phyloP scores from a whole-genome alignment of 2,113 vertebrate genomes.

The Phainopepla nitens region DNA sequence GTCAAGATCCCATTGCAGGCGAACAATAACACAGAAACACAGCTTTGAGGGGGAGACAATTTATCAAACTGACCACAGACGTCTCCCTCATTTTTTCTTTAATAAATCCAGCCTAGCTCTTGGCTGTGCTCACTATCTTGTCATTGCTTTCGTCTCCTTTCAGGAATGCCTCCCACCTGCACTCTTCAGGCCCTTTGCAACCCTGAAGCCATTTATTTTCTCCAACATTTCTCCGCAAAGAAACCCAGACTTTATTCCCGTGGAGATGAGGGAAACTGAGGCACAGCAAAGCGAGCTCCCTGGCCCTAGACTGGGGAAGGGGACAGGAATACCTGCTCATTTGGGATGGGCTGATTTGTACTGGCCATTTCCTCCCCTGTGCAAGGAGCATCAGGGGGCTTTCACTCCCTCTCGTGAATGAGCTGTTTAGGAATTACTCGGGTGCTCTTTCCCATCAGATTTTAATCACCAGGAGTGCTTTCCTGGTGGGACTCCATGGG shows the following conservation, averaged over 20 bases:
- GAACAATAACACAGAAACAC: conserved; percentile 22
- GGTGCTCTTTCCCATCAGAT: conserved; percentile 19
- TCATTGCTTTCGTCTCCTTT: neutral
- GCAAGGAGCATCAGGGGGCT: neutral
- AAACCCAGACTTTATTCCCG: neutral
- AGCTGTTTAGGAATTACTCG: neutral
- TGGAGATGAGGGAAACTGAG: neutral
- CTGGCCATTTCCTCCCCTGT: neutral
- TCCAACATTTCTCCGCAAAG: neutral
- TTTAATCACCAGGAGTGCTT: conserved; percentile 20
- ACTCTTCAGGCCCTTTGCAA: neutral
- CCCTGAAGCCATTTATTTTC: conserved; percentile 4
- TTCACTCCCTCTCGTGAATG: fast-evolving
- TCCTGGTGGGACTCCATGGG: neutral
- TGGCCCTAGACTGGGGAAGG: neutral
- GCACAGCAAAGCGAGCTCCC: neutral
- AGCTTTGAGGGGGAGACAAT: conserved; percentile 30
- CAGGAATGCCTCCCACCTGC: conserved; percentile 41
- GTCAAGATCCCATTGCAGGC: neutral
- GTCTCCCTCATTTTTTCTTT: conserved; percentile 35
- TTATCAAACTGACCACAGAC: conserved; percentile 54
- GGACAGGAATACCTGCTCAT: neutral
- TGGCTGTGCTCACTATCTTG: conserved; percentile 34
- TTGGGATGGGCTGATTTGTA: neutral
- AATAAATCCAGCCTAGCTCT: conserved; percentile 52